phyloP scores from a whole-genome alignment of 2,888 invertebrate genomes.

The Lithophane ornitopus region DNA sequence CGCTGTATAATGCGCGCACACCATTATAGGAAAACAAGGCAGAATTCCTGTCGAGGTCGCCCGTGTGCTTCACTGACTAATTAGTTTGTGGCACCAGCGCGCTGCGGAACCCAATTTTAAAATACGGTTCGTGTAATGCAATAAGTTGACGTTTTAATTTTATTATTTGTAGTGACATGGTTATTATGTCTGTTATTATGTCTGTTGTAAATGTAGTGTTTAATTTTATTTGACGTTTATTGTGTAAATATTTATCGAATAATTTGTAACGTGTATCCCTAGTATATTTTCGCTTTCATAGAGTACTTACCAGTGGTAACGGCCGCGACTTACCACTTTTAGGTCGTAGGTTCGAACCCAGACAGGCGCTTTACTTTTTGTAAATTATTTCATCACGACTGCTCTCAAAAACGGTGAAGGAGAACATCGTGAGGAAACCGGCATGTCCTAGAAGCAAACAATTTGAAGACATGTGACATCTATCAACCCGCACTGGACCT shows the following conservation, averaged over 20 bases:
- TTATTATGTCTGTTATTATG: slow-evolving; percentile 16
- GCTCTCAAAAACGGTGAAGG: too few relatives aligned
- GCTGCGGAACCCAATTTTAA: slow-evolving; percentile 49
- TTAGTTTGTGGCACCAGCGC: slow-evolving; percentile 54
- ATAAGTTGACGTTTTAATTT: slow-evolving; percentile 44
- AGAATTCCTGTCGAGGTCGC: slow-evolving; percentile 39
- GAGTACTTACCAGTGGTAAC: too few relatives aligned
- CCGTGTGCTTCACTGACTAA: slow-evolving; percentile 43
- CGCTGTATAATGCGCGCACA: slow-evolving; percentile 7
- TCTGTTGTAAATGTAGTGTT: slow-evolving; percentile 1
- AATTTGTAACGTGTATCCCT: not conserved
- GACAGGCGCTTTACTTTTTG: too few relatives aligned
- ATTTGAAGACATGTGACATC: too few relatives aligned
- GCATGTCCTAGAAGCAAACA: too few relatives aligned
- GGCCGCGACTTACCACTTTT: too few relatives aligned
- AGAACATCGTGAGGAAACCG: too few relatives aligned
- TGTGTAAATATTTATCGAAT: not conserved
- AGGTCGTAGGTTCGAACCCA: too few relatives aligned
- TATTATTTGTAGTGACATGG: slow-evolving; percentile 15
- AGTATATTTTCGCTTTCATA: too few relatives aligned
- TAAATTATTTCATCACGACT: too few relatives aligned
- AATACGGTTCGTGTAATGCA: slow-evolving; percentile 35
- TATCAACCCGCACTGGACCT: too few relatives aligned
- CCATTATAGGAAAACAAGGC: slow-evolving; percentile 45
- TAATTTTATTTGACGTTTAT: slow-evolving; percentile 4